Evolutionary conservation across 2,113 vertebrate genomes (phyloP).

Genomic region (Paramormyrops kingsleyae): DNA sequence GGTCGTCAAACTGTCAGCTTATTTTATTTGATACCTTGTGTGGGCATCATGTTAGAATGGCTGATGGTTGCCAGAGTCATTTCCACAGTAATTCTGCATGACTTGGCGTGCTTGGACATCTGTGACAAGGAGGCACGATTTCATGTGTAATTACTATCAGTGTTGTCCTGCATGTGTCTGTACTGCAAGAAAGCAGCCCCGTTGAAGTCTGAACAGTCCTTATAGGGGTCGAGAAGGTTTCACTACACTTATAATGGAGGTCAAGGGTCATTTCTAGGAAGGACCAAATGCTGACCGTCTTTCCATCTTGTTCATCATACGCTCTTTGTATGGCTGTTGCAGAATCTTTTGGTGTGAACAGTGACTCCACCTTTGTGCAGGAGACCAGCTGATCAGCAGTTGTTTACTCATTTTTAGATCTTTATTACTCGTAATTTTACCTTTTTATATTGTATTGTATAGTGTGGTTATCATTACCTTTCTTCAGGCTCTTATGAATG

Average conservation of each 20-base stretch:
- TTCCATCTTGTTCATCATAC: not conserved
- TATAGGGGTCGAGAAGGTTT: not conserved
- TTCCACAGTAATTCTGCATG: not conserved
- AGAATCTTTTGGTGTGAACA: not conserved
- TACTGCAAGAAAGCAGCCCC: not conserved
- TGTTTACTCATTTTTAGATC: not conserved
- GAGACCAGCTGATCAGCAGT: not conserved
- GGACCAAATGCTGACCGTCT: not conserved
- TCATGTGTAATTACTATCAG: not conserved
- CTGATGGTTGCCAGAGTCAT: not conserved
- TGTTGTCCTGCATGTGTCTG: not conserved
- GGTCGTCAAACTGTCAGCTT: not conserved
- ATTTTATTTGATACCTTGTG: not conserved
- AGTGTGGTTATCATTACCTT: not conserved
- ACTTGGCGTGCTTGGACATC: not conserved
- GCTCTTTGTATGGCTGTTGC: not conserved
- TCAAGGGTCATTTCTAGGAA: not conserved
- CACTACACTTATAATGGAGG: not conserved
- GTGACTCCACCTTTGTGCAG: not conserved
- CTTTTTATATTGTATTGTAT: constrained; percentile 26
- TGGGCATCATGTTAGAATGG: not conserved
- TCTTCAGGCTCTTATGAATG: not conserved
- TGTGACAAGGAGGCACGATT: not conserved
- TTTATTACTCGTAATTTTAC: not conserved
- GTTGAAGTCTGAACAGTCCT: not conserved